Evolutionary conservation across 2,888 invertebrate genomes (phyloP).

Genomic region (Apeira syringaria): DNA sequence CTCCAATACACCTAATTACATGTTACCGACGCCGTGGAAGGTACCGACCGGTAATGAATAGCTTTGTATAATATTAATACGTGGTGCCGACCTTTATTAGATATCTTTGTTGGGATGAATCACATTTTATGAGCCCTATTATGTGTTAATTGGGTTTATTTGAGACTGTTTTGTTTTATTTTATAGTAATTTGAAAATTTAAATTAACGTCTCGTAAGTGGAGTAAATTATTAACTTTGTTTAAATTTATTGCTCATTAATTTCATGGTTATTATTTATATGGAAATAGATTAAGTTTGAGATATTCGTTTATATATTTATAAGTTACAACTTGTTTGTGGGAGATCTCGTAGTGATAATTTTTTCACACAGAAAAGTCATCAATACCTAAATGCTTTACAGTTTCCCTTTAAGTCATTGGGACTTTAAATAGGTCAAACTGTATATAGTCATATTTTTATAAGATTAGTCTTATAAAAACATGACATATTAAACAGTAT

Average conservation of each 20-base stretch:
- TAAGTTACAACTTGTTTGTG: too few relatives aligned
- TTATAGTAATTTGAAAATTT: conserved; percentile 23
- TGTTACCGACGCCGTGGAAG: conserved; percentile 54
- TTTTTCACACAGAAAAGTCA: neutral
- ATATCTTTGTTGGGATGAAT: conserved; percentile 68
- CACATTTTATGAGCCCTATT: conserved; percentile 60
- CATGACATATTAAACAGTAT: too few relatives aligned
- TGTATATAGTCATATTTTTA: too few relatives aligned
- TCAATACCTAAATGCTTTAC: too few relatives aligned
- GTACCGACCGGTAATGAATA: conserved; percentile 63
- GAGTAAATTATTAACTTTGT: conserved; percentile 16
- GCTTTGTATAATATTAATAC: conserved; percentile 71
- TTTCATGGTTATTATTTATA: conserved; percentile 16
- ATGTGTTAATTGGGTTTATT: conserved; percentile 64
- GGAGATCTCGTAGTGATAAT: too few relatives aligned
- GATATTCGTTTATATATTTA: too few relatives aligned
- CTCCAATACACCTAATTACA: conserved; percentile 74
- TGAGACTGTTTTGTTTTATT: conserved; percentile 35
- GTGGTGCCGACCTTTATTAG: conserved; percentile 63
- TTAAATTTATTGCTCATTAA: conserved; percentile 16
- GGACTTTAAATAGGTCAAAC: too few relatives aligned
- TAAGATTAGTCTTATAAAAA: too few relatives aligned
- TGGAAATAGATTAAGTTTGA: conserved; percentile 1
- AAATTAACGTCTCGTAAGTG: conserved; percentile 20
- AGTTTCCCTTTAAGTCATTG: too few relatives aligned